These are phyloP conservation scores for Dicerorhinus sumatrensis DNA, from an alignment of 2,113 vertebrate species.

Conservation along the genomic window DNA sequence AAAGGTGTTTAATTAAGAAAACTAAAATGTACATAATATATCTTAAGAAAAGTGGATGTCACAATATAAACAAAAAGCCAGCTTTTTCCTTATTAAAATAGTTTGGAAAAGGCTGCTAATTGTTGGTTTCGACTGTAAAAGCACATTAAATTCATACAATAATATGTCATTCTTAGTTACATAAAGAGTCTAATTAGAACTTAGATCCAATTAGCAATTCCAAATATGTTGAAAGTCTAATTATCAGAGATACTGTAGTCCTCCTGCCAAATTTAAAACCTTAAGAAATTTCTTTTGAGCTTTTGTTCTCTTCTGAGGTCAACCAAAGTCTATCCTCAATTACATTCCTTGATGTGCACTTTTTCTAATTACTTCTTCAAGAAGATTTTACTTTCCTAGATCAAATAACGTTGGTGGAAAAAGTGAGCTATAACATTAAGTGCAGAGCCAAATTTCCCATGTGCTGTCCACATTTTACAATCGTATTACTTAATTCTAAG, in stretches of 20 bases:
- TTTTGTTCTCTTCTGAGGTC: conserved; percentile 79
- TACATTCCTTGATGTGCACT: conserved; percentile 62
- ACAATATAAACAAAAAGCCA: conserved; percentile 60
- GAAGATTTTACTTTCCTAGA: conserved; percentile 25
- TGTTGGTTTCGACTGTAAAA: conserved; percentile 78
- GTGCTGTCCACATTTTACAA: conserved; percentile 62
- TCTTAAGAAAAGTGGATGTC: conserved; percentile 1
- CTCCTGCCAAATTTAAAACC: conserved; percentile 80
- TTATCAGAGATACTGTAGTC: conserved; percentile 78
- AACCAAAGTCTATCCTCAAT: conserved; percentile 77
- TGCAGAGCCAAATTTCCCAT: conserved; percentile 61
- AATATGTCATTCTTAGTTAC: conserved; percentile 84
- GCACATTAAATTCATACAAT: conserved; percentile 79
- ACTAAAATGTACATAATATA: not conserved
- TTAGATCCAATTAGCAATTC: conserved; percentile 85
- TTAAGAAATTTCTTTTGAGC: conserved; percentile 74
- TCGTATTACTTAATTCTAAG: conserved; percentile 70
- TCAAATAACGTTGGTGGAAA: not conserved
- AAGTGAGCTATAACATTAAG: conserved; percentile 33
- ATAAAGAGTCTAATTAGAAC: conserved; percentile 87
- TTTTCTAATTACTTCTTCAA: conserved; percentile 79
- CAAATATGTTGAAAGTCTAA: conserved; percentile 82
- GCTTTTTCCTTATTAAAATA: conserved; percentile 67
- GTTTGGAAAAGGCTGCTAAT: conserved; percentile 62
- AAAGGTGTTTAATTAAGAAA: conserved; percentile 65